Base-by-base conservation (phyloP, 2,888 invertebrate species). In the Hyles lineata region DNA sequence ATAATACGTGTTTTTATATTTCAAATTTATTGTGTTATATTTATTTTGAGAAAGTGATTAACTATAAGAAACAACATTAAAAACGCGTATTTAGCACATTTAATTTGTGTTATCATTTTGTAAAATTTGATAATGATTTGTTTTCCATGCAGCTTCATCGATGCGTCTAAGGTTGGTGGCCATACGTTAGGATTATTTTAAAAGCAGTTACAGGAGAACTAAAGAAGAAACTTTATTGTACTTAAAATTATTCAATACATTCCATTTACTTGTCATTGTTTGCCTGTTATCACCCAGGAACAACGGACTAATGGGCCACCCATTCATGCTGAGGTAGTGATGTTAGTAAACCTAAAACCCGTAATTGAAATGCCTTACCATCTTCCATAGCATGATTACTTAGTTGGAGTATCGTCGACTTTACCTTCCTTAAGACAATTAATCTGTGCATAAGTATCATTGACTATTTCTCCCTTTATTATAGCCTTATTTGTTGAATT, bases 101-200 rank as follows among this genome's bases (percentile, higher is more conserved):
- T 55, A n/a, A 50, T 35, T 1, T 17, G 21, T 11, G 8, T 32
- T 25, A 35, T n/a, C 19, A 23, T 50, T 17, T 23, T 50, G 8
- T 50, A 25, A 67, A 3, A 63, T 35, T 50, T 67, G 23, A 71
- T 70, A 73, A 73, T 73, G 52, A 55, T 72, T 77, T 80, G 61
- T 73, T 75, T 76, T 81, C 78, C 74, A 79, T 79, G 83, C 83
- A 81, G 82, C 80, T 25, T 50, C 70, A 67, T 72, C 74, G 75
- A 76, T 71, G 73, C 17, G 29, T 74, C 5, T 78, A 77, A 82
- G 81, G 82, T 81, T 71, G 81, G 80, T 67, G 67, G 23, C n/a
- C 29, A n/a, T 62, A 17, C 1, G 19, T 62, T 67, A 50, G 67
- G 67, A 23, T 43, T 67, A 23, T 5, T 21, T 11, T 43, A 21